Base-by-base conservation (phyloP, 2,797 vertebrate species). In the Echiichthys vipera region DNA sequence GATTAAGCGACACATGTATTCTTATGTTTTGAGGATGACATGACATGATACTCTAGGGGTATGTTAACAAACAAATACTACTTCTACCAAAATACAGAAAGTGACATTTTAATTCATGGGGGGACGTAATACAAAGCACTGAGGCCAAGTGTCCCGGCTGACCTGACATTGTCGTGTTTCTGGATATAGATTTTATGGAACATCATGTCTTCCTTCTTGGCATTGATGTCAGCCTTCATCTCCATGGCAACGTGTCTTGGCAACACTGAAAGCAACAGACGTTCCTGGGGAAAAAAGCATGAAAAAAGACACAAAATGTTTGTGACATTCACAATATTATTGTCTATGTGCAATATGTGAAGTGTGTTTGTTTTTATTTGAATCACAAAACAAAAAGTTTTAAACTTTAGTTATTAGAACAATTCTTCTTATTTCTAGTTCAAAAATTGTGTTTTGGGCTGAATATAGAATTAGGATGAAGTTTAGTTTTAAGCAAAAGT, bases 101-200 rank as follows among this genome's bases (percentile, higher is more conserved):
- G 13, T 47, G 1, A 51, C 37, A 18, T 74, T 15, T 57, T 0
- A 42, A 67, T 53, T 49, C 7, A 50, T 34, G 20, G 20, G 14
- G 53, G 47, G 65, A 51, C 20, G 34, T 49, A 14, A 65, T 36
- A 30, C n/a, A 7, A 65, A 46, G 6, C 7, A 9, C 7, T 36
- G 36, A 49, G n/a, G 47, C 54, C 20, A 14, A 40, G 61, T 34
- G 79, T 76, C 77, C 47, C 0, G 1, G 34, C 27, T 81, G 88
- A 98, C 97, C 97, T 98, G 94, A 98, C 97, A 0, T 98, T 99
- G 93, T 98, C 97, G 1, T 99, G 97, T 89, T 98, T 98, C 94
- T 99, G 97, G 92, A 98, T 99, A 91, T 99, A 99, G 94, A 99
- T 99, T 94, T 99, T 99, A 84, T 99, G 98, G 93, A 99, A 99